phyloP scores from a whole-genome alignment of 2,888 invertebrate genomes.

The Leptinotarsa peninsularis region DNA sequence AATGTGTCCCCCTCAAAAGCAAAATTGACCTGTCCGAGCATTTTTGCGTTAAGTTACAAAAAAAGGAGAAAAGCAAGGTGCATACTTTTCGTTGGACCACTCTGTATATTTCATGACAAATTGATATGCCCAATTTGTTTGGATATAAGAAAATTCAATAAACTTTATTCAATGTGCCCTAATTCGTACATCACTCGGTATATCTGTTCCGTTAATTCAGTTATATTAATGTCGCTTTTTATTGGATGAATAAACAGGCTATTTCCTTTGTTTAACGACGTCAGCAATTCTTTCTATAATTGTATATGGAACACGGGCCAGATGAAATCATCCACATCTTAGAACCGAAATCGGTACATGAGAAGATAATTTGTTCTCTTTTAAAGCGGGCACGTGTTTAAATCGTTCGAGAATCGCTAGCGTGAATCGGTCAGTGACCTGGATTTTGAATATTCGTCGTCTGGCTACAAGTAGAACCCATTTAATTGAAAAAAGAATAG shows the following conservation, averaged over 20 bases:
- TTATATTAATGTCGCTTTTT: background rate
- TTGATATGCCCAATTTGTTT: too few species aligned
- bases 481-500: too few species aligned
- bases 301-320: conserved; percentile 29
- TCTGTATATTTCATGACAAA: too few species aligned
- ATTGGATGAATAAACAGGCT: conserved; percentile 22
- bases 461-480: too few species aligned
- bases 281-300: conserved; percentile 32
- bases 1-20: too few species aligned
- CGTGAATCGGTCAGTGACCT: background rate
- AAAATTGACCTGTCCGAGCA: too few species aligned
- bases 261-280: conserved; percentile 28
- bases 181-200: background rate
- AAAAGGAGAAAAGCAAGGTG: too few species aligned
- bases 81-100: too few species aligned
- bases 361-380: background rate
- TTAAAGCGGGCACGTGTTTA: background rate
- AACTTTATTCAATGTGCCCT: too few species aligned
- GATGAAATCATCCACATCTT: conserved; percentile 6
- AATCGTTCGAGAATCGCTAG: background rate
- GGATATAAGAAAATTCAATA: too few species aligned
- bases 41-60: too few species aligned
- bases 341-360: background rate
- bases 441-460: too few species aligned
- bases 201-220: background rate